Base-by-base conservation (phyloP, 2,113 vertebrate species). In the Bos indicus region DNA sequence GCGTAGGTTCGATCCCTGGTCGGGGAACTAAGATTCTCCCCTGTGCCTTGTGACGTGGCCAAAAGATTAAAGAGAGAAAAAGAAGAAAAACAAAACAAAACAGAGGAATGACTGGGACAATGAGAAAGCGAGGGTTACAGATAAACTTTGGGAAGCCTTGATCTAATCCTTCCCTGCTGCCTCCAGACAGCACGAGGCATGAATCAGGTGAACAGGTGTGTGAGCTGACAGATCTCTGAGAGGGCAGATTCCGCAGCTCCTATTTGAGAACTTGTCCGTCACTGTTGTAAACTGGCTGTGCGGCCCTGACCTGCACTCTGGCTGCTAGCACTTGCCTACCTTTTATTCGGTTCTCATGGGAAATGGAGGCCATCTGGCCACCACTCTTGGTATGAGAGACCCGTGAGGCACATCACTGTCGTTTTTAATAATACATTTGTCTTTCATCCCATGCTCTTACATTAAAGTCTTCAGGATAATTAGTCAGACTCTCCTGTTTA, bases 351-450 rank as follows among this genome's bases (percentile, higher is more conserved):
- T 97, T 97, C 67, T 64, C 91, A 46, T 0, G 5, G 97, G 96
- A 95, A 88, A 52, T 81, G 71, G 80, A 95, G 95, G 86, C 95
- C 91, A 95, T 88, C 46, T 96, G 93, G 95, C 93, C 54, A 48
- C 92, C 30, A 21, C n/a, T 95, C 51, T 62, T 59, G 36, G 67
- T 91, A 3, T 74, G 88, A 60, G 77, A 97, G 91, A 54, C 83
- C 97, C 59, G 60, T 91, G 95, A 91, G 93, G 83, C 88, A 46
- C 23, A 60, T 97, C 88, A 57, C 94, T 96, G 92, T 97, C 85
- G 91, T 48, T 89, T 94, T 57, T 88, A 91, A 80, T 92, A 67
- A 43, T 59, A 57, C 23, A 52, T 88, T 88, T 86, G 43, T 30
- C 90, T 62, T 81, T 90, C 28, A 54, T 46, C 56, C 56, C 19